Conservation (phyloP, 2,888 invertebrate genomes). For the Galeopsomyia nigrocyanea region DNA sequence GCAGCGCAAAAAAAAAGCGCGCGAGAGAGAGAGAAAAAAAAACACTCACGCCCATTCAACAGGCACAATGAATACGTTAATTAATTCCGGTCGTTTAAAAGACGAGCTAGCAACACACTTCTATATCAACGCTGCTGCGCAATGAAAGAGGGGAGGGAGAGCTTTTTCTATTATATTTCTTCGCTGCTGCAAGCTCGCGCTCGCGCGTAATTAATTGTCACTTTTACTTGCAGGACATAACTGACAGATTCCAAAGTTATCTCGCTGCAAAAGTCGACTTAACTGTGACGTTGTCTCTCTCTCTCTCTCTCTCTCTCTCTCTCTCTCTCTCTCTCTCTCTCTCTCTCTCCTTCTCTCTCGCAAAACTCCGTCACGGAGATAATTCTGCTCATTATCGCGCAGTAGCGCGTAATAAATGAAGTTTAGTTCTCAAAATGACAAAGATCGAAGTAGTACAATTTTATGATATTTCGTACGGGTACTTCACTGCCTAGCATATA, state of each 20-base stretch:
- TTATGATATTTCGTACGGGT: too few relatives aligned
- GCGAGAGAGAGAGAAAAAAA: too few relatives aligned
- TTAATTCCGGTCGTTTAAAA: constrained; percentile 46
- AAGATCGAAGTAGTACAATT: too few relatives aligned
- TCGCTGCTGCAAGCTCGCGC: constrained; percentile 4
- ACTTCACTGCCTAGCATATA: too few relatives aligned
- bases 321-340: not conserved
- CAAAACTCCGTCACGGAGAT: too few relatives aligned
- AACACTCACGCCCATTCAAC: constrained; percentile 6
- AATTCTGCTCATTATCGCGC: too few relatives aligned
- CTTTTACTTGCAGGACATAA: not conserved
- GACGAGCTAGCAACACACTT: constrained; percentile 28
- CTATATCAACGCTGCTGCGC: constrained; percentile 4
- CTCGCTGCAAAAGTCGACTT: too few relatives aligned
- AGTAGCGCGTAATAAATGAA: too few relatives aligned
- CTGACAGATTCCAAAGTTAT: not conserved
- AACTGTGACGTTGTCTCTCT: not conserved
- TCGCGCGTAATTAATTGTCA: not conserved
- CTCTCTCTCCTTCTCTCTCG: not conserved
- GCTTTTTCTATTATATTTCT: not conserved
- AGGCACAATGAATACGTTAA: constrained; percentile 48
- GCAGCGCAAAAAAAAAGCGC: not conserved
- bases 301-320: constrained; percentile 4
- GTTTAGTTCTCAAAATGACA: too few relatives aligned
- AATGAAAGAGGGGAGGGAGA: not conserved